These are phyloP conservation scores for Phortica magna DNA, from an alignment of 2,888 invertebrate genomes.

Conservation along the genomic window DNA sequence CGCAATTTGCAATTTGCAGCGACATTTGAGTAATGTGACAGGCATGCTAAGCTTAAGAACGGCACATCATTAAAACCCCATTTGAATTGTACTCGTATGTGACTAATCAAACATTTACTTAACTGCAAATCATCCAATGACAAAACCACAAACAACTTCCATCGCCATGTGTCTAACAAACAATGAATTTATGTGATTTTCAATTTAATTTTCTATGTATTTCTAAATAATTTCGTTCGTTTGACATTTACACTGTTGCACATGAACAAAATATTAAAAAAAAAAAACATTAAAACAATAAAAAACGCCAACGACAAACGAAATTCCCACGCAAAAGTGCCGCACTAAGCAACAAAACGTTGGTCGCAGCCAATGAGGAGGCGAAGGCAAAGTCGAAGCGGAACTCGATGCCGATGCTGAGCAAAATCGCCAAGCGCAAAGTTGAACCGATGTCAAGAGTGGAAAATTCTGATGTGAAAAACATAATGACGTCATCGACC, in stretches of 20 bases:
- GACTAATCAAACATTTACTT: conserved; percentile 27
- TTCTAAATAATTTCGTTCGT: conserved; percentile 2
- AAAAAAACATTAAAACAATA: conserved; percentile 45
- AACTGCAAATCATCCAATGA: conserved; percentile 14
- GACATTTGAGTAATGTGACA: neutral
- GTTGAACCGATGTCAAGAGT: conserved; percentile 1
- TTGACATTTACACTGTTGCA: conserved; percentile 9
- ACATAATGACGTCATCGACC: neutral
- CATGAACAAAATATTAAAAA: conserved; percentile 37
- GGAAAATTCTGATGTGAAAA: neutral
- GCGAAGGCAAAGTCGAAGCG: neutral
- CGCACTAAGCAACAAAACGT: neutral
- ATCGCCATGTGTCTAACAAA: conserved; percentile 12
- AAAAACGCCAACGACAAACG: neutral
- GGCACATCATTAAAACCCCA: neutral
- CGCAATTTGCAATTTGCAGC: too few species aligned
- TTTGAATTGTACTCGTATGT: conserved; percentile 1
- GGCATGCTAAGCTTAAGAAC: neutral
- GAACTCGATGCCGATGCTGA: neutral
- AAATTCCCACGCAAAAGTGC: conserved; percentile 16
- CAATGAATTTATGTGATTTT: neutral
- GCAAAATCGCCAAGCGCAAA: conserved; percentile 25
- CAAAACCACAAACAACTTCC: neutral
- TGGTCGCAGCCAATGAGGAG: neutral
- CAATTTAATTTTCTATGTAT: conserved; percentile 1